Base-by-base conservation (phyloP, 2,113 vertebrate species). In the Macaca mulatta region DNA sequence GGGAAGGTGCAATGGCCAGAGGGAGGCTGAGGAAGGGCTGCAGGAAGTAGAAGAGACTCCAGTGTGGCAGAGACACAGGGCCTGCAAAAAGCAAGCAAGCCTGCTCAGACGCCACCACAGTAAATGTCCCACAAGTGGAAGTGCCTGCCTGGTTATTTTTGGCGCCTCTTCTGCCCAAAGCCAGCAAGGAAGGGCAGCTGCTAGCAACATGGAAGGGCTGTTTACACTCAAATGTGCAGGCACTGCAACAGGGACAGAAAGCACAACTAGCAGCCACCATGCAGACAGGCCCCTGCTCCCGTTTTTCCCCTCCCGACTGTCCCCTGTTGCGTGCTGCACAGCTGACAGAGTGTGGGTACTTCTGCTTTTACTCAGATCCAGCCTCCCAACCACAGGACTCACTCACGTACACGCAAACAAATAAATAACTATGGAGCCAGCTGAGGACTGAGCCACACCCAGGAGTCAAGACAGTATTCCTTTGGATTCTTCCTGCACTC, bases 101-200 rank as follows among this genome's bases (percentile, higher is more conserved):
- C 89, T 67, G 93, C 45, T 69, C 83, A 30, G 40, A 96, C 89
- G 87, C 90, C 67, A 79, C 80, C 93, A 78, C 83, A 67, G 52
- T 6, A 32, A 89, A 45, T 17, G 93, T 87, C 89, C 97, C 90
- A 96, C 94, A 95, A 97, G 67, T 94, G 82, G 88, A 98, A 98
- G 92, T 92, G 77, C 93, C 96, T 20, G 75, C 87, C 88, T 75
- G 90, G 97, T 97, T 99, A 98, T 99, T 99, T 99, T 98, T 97
- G 98, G 98, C 98, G 79, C 55, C 87, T 98, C 97, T 98, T 98
- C 97, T 98, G 94, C 97, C 98, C 98, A 97, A 96, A 98, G 93
- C 96, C 96, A 91, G 96, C 98, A 97, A 91, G 88, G 97, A 98
- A 96, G 98, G 95, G 96, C 97, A 98, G 98, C 98, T 98, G 98